These are phyloP conservation scores for Harmothoe impar DNA, from an alignment of 2,888 invertebrate genomes.

Conservation along the genomic window DNA sequence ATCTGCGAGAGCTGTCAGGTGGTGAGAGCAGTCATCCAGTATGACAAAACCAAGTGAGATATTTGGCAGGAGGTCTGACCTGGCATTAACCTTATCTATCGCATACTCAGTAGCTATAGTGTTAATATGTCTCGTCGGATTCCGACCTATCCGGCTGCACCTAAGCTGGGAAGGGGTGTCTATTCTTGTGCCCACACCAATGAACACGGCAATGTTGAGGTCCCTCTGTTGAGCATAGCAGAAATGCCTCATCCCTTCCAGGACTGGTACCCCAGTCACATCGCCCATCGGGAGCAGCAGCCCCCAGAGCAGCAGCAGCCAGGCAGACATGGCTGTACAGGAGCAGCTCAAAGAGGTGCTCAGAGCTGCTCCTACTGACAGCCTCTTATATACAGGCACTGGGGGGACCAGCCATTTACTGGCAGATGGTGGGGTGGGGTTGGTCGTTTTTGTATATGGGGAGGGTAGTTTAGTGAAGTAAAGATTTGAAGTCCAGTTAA, in stretches of 20 bases:
- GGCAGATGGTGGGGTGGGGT: too few relatives aligned
- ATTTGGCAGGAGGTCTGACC: constrained; percentile 70
- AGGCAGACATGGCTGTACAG: background rate
- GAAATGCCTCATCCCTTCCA: background rate
- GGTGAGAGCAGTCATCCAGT: constrained; percentile 73
- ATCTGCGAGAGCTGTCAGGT: constrained; percentile 70
- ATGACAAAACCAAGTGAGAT: constrained; percentile 72
- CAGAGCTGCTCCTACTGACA: background rate
- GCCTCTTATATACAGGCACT: background rate
- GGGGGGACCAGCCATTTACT: too few relatives aligned
- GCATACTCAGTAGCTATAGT: constrained; percentile 71
- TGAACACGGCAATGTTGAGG: background rate
- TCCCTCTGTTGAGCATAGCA: constrained; percentile 36
- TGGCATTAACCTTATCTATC: constrained; percentile 71
- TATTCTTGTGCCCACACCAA: background rate
- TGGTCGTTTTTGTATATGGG: too few relatives aligned
- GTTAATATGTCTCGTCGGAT: background rate
- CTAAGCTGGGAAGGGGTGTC: background rate
- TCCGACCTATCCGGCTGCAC: background rate
- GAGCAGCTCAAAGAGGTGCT: constrained; percentile 6
- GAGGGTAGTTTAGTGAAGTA: too few relatives aligned
- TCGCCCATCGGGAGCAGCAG: background rate
- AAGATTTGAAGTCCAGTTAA: too few relatives aligned
- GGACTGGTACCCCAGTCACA: background rate
- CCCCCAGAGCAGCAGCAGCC: background rate